Conservation (phyloP, 2,113 vertebrate genomes). For the Prochilodus magdalenae region DNA sequence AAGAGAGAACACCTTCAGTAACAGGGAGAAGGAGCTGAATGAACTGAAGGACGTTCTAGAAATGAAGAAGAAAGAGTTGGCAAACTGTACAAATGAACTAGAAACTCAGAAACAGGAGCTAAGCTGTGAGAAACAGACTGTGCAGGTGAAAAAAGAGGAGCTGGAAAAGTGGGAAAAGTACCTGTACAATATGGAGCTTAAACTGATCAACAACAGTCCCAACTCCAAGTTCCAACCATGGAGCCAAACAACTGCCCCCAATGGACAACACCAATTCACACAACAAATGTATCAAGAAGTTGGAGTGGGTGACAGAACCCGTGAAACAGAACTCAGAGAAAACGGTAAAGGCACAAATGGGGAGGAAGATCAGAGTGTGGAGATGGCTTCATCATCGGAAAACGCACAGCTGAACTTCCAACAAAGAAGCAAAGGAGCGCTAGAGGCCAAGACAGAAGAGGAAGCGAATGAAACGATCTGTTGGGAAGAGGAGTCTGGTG, state of each 20-base stretch:
- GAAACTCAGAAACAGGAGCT: conserved; percentile 64
- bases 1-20: conserved; percentile 26
- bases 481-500: neutral
- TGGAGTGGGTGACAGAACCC: conserved; percentile 2
- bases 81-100: conserved; percentile 52
- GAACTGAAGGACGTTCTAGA: conserved; percentile 39
- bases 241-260: conserved; percentile 42
- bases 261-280: conserved; percentile 29
- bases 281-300: conserved; percentile 11
- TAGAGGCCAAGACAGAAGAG: neutral
- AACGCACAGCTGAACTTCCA: neutral
- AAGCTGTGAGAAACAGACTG: conserved; percentile 59
- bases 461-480: neutral
- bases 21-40: conserved; percentile 41
- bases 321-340: neutral
- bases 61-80: conserved; percentile 53
- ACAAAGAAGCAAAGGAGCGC: neutral
- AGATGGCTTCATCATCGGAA: neutral
- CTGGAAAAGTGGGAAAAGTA: conserved; percentile 67
- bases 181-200: conserved; percentile 65
- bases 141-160: conserved; percentile 65
- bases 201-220: conserved; percentile 53
- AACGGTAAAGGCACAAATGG: neutral
- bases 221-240: conserved; percentile 1
- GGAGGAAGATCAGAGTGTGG: neutral